Evolutionary conservation across 1,140 invertebrate species (phyloP).

Genomic region (Ips nitidus): DNA sequence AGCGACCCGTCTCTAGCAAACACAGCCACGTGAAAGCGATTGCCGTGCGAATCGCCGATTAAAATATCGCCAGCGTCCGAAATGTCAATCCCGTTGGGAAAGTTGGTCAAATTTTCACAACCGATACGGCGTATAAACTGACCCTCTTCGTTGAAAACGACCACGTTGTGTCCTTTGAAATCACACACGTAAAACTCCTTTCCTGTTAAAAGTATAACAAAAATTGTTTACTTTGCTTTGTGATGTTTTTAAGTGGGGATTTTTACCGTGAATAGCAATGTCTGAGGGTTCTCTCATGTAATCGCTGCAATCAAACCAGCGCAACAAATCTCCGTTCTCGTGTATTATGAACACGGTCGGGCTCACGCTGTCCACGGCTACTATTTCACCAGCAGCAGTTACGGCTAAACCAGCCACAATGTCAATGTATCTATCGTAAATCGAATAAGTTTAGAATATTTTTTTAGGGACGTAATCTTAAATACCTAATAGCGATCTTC

Average conservation of each 20-base stretch:
- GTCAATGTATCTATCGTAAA: conserved; percentile 73
- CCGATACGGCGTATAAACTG: conserved; percentile 90
- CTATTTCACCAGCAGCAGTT: conserved; percentile 86
- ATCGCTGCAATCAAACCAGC: conserved; percentile 96
- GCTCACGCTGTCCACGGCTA: conserved; percentile 95
- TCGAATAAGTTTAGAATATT: background rate
- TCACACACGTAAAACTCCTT: conserved; percentile 97
- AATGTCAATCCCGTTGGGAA: conserved; percentile 97
- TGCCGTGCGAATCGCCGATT: conserved; percentile 96
- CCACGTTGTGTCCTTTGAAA: conserved; percentile 96
- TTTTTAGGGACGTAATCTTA: background rate
- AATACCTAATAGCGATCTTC: conserved; percentile 81
- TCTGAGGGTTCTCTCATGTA: conserved; percentile 97
- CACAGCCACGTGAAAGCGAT: conserved; percentile 94
- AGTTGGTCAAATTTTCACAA: conserved; percentile 93
- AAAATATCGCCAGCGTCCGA: conserved; percentile 94
- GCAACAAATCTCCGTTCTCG: conserved; percentile 84
- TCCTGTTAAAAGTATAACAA: conserved; percentile 57
- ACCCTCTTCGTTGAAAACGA: conserved; percentile 91
- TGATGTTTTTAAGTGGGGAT: background rate
- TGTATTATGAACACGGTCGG: conserved; percentile 94
- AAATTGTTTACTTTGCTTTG: background rate
- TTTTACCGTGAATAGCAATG: conserved; percentile 86
- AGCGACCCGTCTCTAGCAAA: conserved; percentile 85
- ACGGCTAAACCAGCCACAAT: conserved; percentile 96